These are phyloP conservation scores for Aphelinus certus DNA, from an alignment of 1,140 invertebrate species.

Conservation along the genomic window DNA sequence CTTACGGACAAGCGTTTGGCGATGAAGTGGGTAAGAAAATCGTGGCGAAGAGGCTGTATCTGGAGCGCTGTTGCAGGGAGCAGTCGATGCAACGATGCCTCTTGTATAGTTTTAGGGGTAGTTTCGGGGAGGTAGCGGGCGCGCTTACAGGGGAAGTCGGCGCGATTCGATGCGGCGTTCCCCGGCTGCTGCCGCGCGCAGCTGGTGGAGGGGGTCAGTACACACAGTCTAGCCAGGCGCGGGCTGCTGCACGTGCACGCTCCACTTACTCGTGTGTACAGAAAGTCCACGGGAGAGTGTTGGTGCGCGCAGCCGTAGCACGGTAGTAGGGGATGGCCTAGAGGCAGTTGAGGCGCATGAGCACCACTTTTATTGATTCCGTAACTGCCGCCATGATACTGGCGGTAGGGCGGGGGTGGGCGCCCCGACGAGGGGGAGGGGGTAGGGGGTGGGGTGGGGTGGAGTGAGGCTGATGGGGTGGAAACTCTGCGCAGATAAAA, in stretches of 20 bases:
- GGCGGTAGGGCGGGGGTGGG: conserved; percentile 53
- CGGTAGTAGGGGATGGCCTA: conserved; percentile 36
- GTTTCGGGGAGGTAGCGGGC: conserved; percentile 49
- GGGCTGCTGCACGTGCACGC: neutral
- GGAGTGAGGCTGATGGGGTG: conserved; percentile 64
- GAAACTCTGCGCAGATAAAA: conserved; percentile 68
- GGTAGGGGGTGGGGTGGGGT: conserved; percentile 26
- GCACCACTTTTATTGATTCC: conserved; percentile 68
- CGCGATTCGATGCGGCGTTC: conserved; percentile 57
- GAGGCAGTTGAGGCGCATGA: conserved; percentile 66
- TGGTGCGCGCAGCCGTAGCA: conserved; percentile 21
- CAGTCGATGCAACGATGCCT: conserved; percentile 57
- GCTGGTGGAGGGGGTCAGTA: conserved; percentile 25
- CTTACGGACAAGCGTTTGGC: conserved; percentile 20
- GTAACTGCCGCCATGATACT: conserved; percentile 67
- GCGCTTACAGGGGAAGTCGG: conserved; percentile 57
- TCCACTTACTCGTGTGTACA: too few relatives aligned
- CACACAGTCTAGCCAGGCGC: too few relatives aligned
- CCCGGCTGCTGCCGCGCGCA: conserved; percentile 15
- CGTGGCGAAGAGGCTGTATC: conserved; percentile 11
- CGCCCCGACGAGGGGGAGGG: conserved; percentile 44
- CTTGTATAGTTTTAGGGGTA: conserved; percentile 62
- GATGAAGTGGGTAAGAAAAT: conserved; percentile 20
- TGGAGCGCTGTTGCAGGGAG: conserved; percentile 20
- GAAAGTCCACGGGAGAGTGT: conserved; percentile 41